phyloP scores from a whole-genome alignment of 2,113 vertebrate species.

The Corynorhinus townsendii region DNA sequence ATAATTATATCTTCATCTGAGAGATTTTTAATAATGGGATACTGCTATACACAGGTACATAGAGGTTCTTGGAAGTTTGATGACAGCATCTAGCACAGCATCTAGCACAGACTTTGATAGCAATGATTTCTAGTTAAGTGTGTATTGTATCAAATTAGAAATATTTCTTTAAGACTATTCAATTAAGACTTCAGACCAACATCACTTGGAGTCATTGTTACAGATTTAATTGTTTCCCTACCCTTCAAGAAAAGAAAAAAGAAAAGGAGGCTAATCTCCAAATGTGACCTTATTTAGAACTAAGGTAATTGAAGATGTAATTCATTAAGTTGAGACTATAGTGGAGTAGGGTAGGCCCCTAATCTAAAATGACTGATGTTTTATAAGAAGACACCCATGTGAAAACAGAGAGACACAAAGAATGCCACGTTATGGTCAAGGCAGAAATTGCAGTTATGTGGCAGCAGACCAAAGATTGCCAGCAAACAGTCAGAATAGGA shows the following conservation, averaged over 20 bases:
- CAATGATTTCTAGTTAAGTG: not conserved
- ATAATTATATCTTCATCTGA: not conserved
- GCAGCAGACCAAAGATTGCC: not conserved
- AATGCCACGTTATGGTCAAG: fast-evolving
- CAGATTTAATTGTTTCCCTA: not conserved
- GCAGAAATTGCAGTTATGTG: not conserved
- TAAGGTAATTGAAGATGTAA: not conserved
- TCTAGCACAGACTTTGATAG: not conserved
- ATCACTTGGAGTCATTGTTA: not conserved
- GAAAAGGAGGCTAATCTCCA: not conserved
- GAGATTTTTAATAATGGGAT: not conserved
- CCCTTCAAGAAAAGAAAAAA: not conserved
- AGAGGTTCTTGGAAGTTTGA: not conserved
- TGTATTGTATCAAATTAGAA: not conserved
- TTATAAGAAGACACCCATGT: not conserved
- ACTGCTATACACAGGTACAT: not conserved
- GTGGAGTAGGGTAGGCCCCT: not conserved
- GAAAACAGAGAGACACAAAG: not conserved
- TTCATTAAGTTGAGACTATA: not conserved
- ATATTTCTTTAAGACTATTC: not conserved
- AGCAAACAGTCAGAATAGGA: not conserved
- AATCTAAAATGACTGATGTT: not conserved
- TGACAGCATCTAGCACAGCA: not conserved
- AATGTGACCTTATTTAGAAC: conserved; percentile 5
- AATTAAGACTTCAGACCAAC: not conserved